phyloP scores from a whole-genome alignment of 2,797 vertebrate genomes.

The Acridotheres tristis region DNA sequence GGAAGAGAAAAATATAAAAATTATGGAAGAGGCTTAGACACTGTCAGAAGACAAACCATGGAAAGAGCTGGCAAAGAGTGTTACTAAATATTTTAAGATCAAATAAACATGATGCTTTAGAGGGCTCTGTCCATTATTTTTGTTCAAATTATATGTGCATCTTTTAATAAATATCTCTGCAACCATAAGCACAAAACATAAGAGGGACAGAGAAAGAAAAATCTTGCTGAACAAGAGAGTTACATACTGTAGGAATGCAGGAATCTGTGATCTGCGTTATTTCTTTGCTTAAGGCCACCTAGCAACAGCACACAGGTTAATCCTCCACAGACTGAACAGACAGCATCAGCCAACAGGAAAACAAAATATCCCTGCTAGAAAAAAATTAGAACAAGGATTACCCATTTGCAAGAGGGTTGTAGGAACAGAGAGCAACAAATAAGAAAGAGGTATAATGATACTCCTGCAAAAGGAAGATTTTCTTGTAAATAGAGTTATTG shows the following conservation, averaged over 20 bases:
- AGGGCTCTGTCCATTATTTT: not conserved
- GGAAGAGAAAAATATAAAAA: not conserved
- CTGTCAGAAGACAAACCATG: not conserved
- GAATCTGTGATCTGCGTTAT: conserved; percentile 23
- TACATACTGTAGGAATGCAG: conserved; percentile 35
- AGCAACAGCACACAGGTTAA: conserved; percentile 61
- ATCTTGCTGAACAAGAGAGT: conserved; percentile 55
- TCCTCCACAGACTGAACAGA: conserved; percentile 64
- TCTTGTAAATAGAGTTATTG: conserved; percentile 56
- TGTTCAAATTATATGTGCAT: not conserved
- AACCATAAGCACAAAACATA: not conserved
- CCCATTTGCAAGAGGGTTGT: conserved; percentile 33
- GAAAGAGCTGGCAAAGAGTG: not conserved
- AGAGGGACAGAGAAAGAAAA: conserved; percentile 22
- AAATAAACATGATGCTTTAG: not conserved
- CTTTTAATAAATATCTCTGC: not conserved
- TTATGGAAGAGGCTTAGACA: not conserved
- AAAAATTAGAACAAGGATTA: conserved; percentile 50
- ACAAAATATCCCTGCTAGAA: conserved; percentile 49
- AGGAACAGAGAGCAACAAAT: conserved; percentile 31
- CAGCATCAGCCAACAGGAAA: conserved; percentile 66
- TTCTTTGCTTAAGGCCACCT: conserved; percentile 63
- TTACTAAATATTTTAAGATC: conserved; percentile 4
- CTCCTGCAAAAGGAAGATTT: conserved; percentile 45
- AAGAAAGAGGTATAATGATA: not conserved